Evolutionary conservation across 2,797 vertebrate genomes (phyloP), one percentile per base, ranked within the genome.

Genomic region (Hozukius guyotensis): DNA sequence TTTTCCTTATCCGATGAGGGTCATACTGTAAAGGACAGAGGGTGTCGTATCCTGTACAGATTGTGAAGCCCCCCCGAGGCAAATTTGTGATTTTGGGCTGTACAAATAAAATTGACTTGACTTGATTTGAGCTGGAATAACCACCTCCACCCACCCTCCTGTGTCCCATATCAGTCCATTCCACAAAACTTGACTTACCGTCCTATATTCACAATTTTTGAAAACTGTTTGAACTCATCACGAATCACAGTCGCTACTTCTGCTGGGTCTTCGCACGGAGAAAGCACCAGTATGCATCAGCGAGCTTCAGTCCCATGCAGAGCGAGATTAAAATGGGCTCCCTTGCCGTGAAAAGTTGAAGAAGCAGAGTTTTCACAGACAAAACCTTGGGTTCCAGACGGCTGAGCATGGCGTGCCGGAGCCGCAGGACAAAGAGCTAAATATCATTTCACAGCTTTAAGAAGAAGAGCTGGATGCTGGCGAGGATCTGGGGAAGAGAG

Each of bases 361-460:
- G 74, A 76, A 81, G 82, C 56, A 72, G 56, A 80, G 77, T 81
- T 82, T 75, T 81, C 36, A 82, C 75, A 74, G 72, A 75, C 53
- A 87, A 80, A 82, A 82, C 62, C 80, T 78, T 10, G 27, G 49
- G 80, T 76, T 85, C 36, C 77, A 83, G 78, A 68, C 38, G 25
- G 66, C 72, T 82, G 78, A 86, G 79, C 68, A 13, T 78, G 78
- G 75, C 61, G 75, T 85, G 80, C 67, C 59, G 60, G 74, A 88
- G 72, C 81, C 16, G 29, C 77, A 36, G 65, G 87, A 89, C 77
- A 78, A 77, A 77, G 70, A 86, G 83, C 84, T 89, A 87, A 83
- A 52, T 88, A 81, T 89, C 87, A 87, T 72, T 83, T 84, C 71
- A 63, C 84, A 78, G 87, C 79, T 85, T 86, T 82, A 83, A 82